phyloP scores from a whole-genome alignment of 2,113 vertebrate species.

The Carettochelys insculpta region DNA sequence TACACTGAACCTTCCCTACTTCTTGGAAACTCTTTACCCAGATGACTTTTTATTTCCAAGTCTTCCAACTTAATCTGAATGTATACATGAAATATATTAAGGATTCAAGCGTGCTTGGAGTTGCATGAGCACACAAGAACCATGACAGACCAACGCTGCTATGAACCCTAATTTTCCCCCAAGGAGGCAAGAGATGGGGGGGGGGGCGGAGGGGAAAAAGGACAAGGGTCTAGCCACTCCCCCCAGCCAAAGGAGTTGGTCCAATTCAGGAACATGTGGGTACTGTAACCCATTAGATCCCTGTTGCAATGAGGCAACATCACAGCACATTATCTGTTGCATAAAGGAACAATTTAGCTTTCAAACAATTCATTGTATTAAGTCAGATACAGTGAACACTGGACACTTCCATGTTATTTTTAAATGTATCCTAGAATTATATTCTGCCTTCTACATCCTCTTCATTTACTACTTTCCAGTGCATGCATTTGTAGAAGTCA shows the following conservation, averaged over 20 bases:
- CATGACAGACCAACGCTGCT: neutral
- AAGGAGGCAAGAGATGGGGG: neutral
- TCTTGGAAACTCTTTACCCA: neutral
- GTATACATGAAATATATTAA: neutral
- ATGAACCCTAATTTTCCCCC: neutral
- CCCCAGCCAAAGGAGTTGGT: neutral
- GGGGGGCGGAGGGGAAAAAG: no score
- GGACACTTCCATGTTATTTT: neutral
- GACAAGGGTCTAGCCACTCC: neutral
- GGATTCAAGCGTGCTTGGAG: neutral
- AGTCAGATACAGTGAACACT: neutral
- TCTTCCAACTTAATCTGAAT: neutral
- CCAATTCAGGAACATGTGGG: neutral
- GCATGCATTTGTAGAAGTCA: neutral
- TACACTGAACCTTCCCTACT: neutral
- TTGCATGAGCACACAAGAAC: neutral
- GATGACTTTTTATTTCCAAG: neutral
- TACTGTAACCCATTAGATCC: no score
- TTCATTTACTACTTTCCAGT: no score
- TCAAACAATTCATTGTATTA: neutral
- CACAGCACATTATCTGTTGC: neutral
- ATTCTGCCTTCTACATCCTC: no score
- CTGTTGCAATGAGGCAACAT: neutral
- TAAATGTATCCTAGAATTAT: neutral
- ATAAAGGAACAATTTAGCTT: neutral